phyloP scores from a whole-genome alignment of 2,113 vertebrate species.

The Amphilophus citrinellus region DNA sequence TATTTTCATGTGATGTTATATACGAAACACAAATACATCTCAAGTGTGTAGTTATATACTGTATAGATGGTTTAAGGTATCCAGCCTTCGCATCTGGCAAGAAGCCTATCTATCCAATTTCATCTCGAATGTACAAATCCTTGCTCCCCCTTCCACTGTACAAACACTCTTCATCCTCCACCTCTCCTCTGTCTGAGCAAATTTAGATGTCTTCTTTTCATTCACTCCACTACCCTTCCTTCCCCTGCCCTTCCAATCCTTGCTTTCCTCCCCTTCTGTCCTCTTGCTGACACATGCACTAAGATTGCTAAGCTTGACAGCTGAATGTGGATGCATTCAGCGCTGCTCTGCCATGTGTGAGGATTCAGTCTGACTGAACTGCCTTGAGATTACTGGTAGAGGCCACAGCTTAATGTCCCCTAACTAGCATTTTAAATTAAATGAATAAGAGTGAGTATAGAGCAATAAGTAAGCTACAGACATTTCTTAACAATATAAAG shows the following conservation, averaged over 20 bases:
- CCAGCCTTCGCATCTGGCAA: too few relatives aligned
- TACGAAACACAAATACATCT: not conserved
- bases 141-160: not conserved
- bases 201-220: not conserved
- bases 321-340: not conserved
- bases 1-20: not conserved
- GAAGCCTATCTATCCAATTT: not conserved
- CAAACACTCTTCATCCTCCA: not conserved
- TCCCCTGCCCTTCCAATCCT: not conserved
- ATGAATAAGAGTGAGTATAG: not conserved
- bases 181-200: not conserved
- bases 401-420: not conserved
- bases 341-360: not conserved
- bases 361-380: not conserved
- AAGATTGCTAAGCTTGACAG: constrained; percentile 2
- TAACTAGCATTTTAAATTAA: not conserved
- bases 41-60: not conserved
- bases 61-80: too few relatives aligned
- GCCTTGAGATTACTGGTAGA: not conserved
- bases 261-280: not conserved
- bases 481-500: too few relatives aligned
- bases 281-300: not conserved
- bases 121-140: too few relatives aligned
- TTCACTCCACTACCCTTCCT: not conserved
- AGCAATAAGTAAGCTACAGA: not conserved